These are phyloP conservation scores for Aythya baeri DNA, from an alignment of 2,113 vertebrate species.

Conservation along the genomic window DNA sequence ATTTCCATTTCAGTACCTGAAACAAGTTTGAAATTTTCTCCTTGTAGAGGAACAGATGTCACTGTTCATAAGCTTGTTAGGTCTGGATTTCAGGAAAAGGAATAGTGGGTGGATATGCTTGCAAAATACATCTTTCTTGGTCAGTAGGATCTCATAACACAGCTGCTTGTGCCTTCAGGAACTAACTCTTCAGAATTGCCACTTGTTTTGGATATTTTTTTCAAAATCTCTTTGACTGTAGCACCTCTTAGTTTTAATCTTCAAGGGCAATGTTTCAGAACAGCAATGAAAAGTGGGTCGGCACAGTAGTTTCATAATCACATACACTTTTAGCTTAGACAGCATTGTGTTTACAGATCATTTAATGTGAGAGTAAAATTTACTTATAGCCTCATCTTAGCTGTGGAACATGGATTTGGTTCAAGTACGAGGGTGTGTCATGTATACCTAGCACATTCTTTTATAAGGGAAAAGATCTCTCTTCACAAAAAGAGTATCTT, in stretches of 20 bases:
- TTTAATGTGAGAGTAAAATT: neutral
- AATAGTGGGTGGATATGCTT: neutral
- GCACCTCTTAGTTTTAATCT: neutral
- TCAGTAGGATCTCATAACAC: neutral
- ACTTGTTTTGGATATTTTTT: neutral
- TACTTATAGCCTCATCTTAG: neutral
- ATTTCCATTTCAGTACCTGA: neutral
- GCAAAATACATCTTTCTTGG: neutral
- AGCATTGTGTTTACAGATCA: neutral
- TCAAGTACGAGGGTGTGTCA: neutral
- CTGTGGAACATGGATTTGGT: neutral
- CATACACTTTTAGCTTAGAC: fast-evolving
- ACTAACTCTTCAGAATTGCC: neutral
- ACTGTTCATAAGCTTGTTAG: neutral
- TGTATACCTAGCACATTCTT: neutral
- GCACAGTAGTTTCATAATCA: neutral
- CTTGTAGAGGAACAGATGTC: neutral
- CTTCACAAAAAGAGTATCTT: neutral
- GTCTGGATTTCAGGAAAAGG: neutral
- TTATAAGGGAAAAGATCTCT: neutral
- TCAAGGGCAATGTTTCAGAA: neutral
- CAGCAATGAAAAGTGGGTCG: neutral
- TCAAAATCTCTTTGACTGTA: neutral
- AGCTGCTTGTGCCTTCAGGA: neutral
- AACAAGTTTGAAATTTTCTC: neutral